Conservation (phyloP, 2,797 vertebrate genomes). For the Monodelphis domestica region DNA sequence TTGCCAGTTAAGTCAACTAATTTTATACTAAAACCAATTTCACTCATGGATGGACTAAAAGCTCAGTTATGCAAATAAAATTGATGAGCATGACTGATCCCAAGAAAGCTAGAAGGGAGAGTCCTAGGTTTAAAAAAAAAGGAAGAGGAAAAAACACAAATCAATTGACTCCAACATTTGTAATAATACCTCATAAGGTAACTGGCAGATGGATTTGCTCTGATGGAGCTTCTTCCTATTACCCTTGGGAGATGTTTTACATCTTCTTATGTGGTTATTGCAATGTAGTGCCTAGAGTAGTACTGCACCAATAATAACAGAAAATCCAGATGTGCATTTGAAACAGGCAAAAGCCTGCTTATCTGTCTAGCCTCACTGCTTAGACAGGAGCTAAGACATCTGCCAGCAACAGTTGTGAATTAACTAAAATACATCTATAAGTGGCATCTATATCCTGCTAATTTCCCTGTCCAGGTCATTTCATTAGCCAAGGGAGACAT, state of each 20-base stretch:
- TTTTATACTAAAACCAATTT: slow-evolving; percentile 87
- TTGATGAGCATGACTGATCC: slow-evolving; percentile 68
- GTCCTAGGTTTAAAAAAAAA: slow-evolving; percentile 34
- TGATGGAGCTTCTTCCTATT: rapidly evolving
- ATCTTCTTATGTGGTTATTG: rapidly evolving
- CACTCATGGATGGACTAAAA: slow-evolving; percentile 85
- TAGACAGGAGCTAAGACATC: slow-evolving; percentile 64
- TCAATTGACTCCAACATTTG: rapidly evolving
- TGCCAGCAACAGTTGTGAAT: slow-evolving; percentile 80
- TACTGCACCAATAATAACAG: not conserved
- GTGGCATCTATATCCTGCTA: slow-evolving; percentile 64
- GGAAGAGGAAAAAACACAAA: slow-evolving; percentile 4
- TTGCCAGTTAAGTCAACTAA: slow-evolving; percentile 86
- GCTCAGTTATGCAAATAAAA: slow-evolving; percentile 83
- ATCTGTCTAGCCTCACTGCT: not conserved
- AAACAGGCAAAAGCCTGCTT: not conserved
- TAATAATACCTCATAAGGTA: not conserved
- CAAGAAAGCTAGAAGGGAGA: slow-evolving; percentile 12
- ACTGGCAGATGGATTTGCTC: rapidly evolving
- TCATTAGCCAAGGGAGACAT: slow-evolving; percentile 38
- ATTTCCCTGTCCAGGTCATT: slow-evolving; percentile 62
- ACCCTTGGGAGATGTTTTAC: not conserved
- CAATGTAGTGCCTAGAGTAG: not conserved
- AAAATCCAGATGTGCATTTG: slow-evolving; percentile 33
- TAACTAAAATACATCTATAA: slow-evolving; percentile 61